phyloP scores from a whole-genome alignment of 2,888 invertebrate species.

The Plagiodera versicolora region DNA sequence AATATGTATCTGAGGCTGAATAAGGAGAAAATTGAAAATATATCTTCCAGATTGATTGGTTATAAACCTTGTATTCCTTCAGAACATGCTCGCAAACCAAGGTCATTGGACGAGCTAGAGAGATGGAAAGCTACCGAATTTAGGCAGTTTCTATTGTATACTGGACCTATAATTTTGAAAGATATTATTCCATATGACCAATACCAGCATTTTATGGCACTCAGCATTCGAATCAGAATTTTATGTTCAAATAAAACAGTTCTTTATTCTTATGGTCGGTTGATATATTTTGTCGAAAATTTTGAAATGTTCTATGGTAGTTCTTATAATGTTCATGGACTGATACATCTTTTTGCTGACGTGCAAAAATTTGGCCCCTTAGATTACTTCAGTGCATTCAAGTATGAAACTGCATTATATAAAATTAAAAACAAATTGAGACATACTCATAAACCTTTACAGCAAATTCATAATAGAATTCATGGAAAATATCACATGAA shows the following conservation, averaged over 20 bases:
- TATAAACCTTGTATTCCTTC: background rate
- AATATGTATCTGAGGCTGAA: constrained; percentile 6
- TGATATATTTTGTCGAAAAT: constrained; percentile 12
- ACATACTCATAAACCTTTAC: background rate
- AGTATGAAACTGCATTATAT: background rate
- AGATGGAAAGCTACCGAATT: constrained; percentile 13
- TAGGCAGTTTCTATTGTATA: constrained; percentile 8
- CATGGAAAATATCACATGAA: background rate
- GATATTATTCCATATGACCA: background rate
- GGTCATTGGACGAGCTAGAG: constrained; percentile 4
- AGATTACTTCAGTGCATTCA: constrained; percentile 21
- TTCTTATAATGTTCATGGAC: constrained; percentile 14
- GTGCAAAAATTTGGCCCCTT: constrained; percentile 24
- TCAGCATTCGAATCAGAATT: constrained; percentile 14
- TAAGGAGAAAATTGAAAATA: constrained; percentile 5
- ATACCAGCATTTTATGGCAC: constrained; percentile 9
- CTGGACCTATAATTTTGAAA: constrained; percentile 7
- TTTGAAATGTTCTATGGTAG: constrained; percentile 9
- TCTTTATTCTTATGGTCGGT: constrained; percentile 4
- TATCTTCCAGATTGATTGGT: background rate
- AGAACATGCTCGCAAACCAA: constrained; percentile 9
- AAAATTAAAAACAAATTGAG: background rate
- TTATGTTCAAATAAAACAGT: constrained; percentile 4
- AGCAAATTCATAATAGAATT: constrained; percentile 3
- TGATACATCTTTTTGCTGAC: constrained; percentile 30